These are phyloP conservation scores for Isoperla grammatica DNA, from an alignment of 2,888 invertebrate species.

Conservation along the genomic window DNA sequence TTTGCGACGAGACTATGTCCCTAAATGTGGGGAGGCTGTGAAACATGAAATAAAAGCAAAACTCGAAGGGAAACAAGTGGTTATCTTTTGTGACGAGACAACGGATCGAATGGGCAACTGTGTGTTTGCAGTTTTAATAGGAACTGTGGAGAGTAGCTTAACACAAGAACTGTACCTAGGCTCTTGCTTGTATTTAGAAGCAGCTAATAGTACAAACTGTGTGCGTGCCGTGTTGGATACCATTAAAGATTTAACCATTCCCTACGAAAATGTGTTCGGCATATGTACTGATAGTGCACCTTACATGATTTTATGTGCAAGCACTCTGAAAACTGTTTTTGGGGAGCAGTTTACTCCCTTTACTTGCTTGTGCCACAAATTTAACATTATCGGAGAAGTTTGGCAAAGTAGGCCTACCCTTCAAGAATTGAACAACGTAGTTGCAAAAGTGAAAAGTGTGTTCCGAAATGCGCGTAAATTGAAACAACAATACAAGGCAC, in stretches of 20 bases:
- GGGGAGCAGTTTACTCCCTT: neutral
- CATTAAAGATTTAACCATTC: neutral
- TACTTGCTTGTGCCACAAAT: neutral
- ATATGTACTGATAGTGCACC: constrained; percentile 4
- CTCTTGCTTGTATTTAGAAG: constrained; percentile 1
- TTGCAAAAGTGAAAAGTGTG: neutral
- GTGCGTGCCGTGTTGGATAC: neutral
- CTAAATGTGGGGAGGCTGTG: neutral
- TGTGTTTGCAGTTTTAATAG: constrained; percentile 8
- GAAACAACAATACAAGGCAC: neutral
- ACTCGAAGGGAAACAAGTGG: neutral
- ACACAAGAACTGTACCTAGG: constrained; percentile 7
- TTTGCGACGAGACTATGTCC: neutral
- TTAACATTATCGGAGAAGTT: neutral
- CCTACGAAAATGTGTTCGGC: neutral
- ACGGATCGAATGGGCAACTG: constrained; percentile 11
- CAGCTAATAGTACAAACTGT: neutral
- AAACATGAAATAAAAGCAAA: neutral
- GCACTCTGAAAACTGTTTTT: neutral
- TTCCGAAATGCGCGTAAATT: neutral
- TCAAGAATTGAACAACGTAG: neutral
- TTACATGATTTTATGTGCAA: neutral
- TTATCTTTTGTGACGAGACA: constrained; percentile 4
- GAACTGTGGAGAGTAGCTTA: neutral
- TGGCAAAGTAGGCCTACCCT: neutral